Percentiles rank a stretch among this genome's conserved stretches.
These are phyloP conservation scores for Epistrophe grossulariae DNA, from an alignment of 2,888 invertebrate genomes.

Conservation along the genomic window DNA sequence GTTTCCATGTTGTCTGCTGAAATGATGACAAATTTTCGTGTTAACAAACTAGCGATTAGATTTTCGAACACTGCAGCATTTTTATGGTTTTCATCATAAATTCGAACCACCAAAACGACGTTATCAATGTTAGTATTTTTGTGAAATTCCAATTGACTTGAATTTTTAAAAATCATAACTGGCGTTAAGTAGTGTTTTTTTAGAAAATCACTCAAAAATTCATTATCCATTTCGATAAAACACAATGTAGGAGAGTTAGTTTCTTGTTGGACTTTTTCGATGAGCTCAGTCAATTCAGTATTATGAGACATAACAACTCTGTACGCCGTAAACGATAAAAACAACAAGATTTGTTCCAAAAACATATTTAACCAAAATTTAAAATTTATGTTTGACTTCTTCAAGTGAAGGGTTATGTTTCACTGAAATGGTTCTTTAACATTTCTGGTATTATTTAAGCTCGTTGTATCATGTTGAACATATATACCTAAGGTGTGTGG, in stretches of 20 bases:
- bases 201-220: constrained; percentile 13
- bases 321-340: neutral
- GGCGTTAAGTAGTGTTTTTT: neutral
- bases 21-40: constrained; percentile 47
- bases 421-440: neutral
- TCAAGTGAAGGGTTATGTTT: neutral
- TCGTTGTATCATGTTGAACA: neutral
- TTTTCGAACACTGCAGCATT: neutral
- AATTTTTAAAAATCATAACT: neutral
- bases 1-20: neutral
- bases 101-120: constrained; percentile 7
- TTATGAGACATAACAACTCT: neutral
- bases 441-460: neutral
- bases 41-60: neutral
- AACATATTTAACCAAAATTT: neutral
- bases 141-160: neutral
- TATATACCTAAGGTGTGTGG: too few relatives aligned
- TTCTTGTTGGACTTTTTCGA: constrained; percentile 27
- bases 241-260: neutral
- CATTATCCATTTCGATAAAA: constrained; percentile 9
- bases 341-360: neutral
- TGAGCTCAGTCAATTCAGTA: neutral
- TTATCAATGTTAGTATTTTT: neutral
- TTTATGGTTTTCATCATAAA: neutral
- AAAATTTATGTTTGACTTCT: neutral